A percentile compares a stretch with the other conserved stretches of the same genome.
These are phyloP conservation scores for Rhinichthys klamathensis DNA, from an alignment of 2,113 vertebrate genomes.

Conservation along the genomic window DNA sequence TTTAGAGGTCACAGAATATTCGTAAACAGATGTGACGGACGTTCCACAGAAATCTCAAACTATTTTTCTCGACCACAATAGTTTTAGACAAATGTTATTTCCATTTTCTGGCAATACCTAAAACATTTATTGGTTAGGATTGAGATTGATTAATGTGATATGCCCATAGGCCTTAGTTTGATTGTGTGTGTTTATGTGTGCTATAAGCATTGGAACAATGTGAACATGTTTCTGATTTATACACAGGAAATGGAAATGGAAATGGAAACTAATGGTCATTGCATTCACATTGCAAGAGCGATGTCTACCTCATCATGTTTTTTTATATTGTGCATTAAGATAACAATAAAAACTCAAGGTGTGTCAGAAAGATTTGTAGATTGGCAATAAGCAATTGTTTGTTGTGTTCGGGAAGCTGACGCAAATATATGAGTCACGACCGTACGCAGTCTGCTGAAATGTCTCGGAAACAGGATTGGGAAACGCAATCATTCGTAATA, in stretches of 20 bases:
- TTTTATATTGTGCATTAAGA: neutral
- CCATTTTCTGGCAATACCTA: neutral
- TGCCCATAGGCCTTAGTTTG: neutral
- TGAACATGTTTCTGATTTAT: neutral
- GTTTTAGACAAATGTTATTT: neutral
- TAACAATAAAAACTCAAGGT: neutral
- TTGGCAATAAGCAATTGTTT: conserved; percentile 4
- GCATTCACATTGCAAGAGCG: neutral
- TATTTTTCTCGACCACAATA: neutral
- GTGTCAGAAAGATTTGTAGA: conserved; percentile 19
- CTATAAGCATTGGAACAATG: neutral
- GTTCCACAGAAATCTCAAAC: neutral
- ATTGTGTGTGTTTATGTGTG: neutral
- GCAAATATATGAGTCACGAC: neutral
- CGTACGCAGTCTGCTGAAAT: neutral
- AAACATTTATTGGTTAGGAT: neutral
- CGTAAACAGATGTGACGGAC: neutral
- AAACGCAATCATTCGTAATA: neutral
- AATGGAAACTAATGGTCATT: neutral
- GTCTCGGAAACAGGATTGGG: neutral
- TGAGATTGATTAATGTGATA: neutral
- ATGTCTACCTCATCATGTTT: neutral
- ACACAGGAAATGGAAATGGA: neutral
- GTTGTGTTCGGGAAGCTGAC: neutral
- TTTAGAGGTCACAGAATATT: neutral